Base-by-base conservation (phyloP, 2,797 vertebrate genomes). In the Sebastolobus altivelis region DNA sequence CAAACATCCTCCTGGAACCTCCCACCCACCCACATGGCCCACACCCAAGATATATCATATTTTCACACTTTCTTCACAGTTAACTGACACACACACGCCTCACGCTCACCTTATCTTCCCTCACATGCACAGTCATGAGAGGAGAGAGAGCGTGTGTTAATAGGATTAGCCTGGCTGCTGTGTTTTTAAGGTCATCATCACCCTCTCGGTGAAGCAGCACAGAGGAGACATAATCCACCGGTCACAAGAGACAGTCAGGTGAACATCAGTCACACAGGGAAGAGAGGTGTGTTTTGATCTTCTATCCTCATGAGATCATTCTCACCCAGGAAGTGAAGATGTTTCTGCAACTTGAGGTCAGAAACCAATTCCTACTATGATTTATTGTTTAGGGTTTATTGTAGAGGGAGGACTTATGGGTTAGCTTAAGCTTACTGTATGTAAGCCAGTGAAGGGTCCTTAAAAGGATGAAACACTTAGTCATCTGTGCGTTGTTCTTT, bases 91-190 rank as follows among this genome's bases (percentile, higher is more conserved):
- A 68, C 29, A 37, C 25, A 49, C 43, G 43, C 16, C 20, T 29
- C 40, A 13, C 7, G 1, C 33, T 85, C 4, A 22, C 52, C 60
- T 70, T 12, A 31, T 63, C 38, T 79, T 25, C 31, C 69, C 74
- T 49, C 49, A 9, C 71, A 52, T 22, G 8, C 16, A 14, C 69
- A 33, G 49, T 68, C 49, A 55, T 55, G 13, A 35, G 66, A 37
- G 29, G 33, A 11, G 43, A 1, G 20, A 35, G 29, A 52, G 49
- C 49, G 20, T 38, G 54, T 22, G 56, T 31, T 82, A 83, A 83
- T 72, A n/a, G 88, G 91, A 91, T 93, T 89, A 91, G 71, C 74
- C 58, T 3, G 60, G 58, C 58, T 63, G 35, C 49, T 49, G 43
- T 85, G 82, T 90, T 84, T 90, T 72, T 58, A 75, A 75, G 67